Conservation (phyloP, 2,797 vertebrate genomes). For the Gobio occitaniae region DNA sequence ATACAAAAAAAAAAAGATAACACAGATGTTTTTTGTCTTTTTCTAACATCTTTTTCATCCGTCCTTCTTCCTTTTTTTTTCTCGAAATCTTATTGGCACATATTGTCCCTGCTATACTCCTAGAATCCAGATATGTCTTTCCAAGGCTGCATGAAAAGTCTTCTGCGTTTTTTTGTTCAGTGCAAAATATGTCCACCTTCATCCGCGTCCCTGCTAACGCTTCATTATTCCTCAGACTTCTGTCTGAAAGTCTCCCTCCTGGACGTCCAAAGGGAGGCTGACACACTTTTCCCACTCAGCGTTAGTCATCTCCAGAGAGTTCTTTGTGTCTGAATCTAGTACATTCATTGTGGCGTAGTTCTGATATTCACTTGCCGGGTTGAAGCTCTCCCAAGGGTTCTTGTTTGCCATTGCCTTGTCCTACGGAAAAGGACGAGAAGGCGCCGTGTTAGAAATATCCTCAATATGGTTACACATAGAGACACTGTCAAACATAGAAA, state of each 20-base stretch:
- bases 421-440: slow-evolving; percentile 74
- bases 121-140: slow-evolving; percentile 87
- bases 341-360: slow-evolving; percentile 99
- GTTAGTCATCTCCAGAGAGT: slow-evolving; percentile 96
- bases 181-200: slow-evolving; percentile 84
- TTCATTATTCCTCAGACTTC: slow-evolving; percentile 82
- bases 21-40: slow-evolving; percentile 76
- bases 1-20: slow-evolving; percentile 83
- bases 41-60: slow-evolving; percentile 55
- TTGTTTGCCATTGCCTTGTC: slow-evolving; percentile 94
- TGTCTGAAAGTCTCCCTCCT: slow-evolving; percentile 99
- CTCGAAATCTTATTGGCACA: slow-evolving; percentile 86
- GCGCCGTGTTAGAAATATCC: slow-evolving; percentile 14
- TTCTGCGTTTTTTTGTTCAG: slow-evolving; percentile 86
- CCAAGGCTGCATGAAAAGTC: slow-evolving; percentile 92
- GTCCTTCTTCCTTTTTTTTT: slow-evolving; percentile 33
- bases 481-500: slow-evolving; percentile 2
- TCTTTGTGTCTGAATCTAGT: slow-evolving; percentile 95
- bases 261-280: slow-evolving; percentile 97
- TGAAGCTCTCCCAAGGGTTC: slow-evolving; percentile 99
- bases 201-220: slow-evolving; percentile 14
- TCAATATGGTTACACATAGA: background rate
- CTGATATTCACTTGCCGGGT: slow-evolving; percentile 96
- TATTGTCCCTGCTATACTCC: slow-evolving; percentile 89
- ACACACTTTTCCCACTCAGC: slow-evolving; percentile 99